Base-by-base conservation (phyloP, 2,113 vertebrate genomes). In the Corythoichthys haematopterus region DNA sequence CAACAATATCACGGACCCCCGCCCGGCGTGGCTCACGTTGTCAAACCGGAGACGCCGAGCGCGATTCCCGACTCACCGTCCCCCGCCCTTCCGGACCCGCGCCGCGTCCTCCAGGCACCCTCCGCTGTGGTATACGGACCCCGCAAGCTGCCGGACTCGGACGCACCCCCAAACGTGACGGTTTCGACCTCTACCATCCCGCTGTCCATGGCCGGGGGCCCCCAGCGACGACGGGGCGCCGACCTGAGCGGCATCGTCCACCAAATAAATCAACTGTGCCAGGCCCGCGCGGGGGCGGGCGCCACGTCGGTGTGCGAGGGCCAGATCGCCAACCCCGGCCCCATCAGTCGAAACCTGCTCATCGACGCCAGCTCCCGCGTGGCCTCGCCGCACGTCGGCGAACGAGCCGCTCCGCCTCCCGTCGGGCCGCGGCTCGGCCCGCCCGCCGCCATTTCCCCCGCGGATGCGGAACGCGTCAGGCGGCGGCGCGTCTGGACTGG, bases 171-270 rank as follows among this genome's bases (percentile, higher is more conserved):
- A 83, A 99, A 99, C 90, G 95, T 99, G 90, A 99, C 97, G 81
- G 97, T 99, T 92, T 98, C 97, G 97, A 98, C 97, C 97, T 99
- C 97, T 94, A 99, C 96, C 91, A 99, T 99, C 85, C 97, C 97
- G 80, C 96, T 99, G 80, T 99, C 97, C 68, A 97, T 98, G 97
- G 96, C 95, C 69, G 92, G 94, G 86, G 94, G 93, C 68, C 90
- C 96, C 92, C 95, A 98, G 82, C 97, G 97, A 89, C 95, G 91
- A 89, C 92, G 94, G 87, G 92, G 93, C 37, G 86, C 94, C 64
- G 95, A 98, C 92, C 91, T 98, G 87, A 98, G 93, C 92, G 96
- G 94, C 92, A 98, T 98, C 35, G 95, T 99, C 84, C 95, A 97
- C 91, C 97, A 98, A 92, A 99, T 99, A 90, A 97, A 94, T 93